Evolutionary conservation across 2,888 invertebrate genomes (phyloP).

Genomic region (Aradus depressus): DNA sequence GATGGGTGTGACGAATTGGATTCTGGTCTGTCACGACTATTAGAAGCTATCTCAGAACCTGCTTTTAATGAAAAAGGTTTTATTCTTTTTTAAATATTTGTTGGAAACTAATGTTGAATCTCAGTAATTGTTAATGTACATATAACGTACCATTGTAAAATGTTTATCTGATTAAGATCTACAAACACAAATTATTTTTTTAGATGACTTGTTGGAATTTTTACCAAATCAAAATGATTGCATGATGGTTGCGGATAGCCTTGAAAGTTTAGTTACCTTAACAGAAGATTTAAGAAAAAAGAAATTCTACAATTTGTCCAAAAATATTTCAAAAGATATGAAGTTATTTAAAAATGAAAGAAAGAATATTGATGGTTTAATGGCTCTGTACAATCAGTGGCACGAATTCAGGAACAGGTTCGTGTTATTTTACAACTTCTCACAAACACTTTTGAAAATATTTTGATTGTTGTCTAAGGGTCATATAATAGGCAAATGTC

Average conservation of each 20-base stretch:
- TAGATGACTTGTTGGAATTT: constrained; percentile 9
- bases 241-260: constrained; percentile 13
- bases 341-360: constrained; percentile 13
- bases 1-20: neutral
- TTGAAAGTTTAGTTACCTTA: constrained; percentile 9
- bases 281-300: constrained; percentile 6
- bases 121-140: too few species aligned
- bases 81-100: neutral
- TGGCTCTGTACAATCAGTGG: constrained; percentile 18
- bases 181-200: too few species aligned
- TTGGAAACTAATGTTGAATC: too few species aligned
- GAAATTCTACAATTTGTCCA: neutral
- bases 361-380: constrained; percentile 17
- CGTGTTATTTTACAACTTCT: neutral
- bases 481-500: too few species aligned
- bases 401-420: constrained; percentile 20
- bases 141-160: too few species aligned
- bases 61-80: constrained; percentile 7
- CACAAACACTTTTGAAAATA: neutral
- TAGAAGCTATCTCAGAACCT: neutral
- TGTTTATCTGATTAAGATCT: too few species aligned
- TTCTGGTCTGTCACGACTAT: neutral
- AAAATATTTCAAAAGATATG: constrained; percentile 8
- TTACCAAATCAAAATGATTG: constrained; percentile 3
- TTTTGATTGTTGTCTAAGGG: too few species aligned